Base-by-base conservation (phyloP, 2,888 invertebrate species). In the Argyra leucocephala region DNA sequence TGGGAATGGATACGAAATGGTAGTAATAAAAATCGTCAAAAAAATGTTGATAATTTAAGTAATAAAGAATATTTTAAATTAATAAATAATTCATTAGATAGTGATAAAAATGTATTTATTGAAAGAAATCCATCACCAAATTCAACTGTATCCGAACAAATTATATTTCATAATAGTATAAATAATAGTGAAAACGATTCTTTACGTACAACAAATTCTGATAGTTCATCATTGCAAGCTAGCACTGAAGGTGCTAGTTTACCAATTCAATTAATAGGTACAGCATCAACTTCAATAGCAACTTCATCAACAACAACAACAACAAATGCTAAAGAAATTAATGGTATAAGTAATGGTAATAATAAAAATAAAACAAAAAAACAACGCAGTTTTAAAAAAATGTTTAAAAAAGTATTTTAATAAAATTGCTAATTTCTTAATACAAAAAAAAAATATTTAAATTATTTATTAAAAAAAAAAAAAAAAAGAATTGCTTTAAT, bases 341-440 rank as follows among this genome's bases (percentile, higher is more conserved):
- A 63, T 61, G 64, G 66, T 22, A 67, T 70, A 62, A 70, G 69
- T 48, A 71, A 71, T 63, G 71, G 72, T 67, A 72, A 69, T 67
- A 75, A 75, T 68, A 72, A 71, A 71, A 72, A 72, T 65, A 72
- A 67, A 66, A 66, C 70, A 69, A 85, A 84, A 73, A 89, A 87
- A 76, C 83, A 81, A 73, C 86, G 86, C 74, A 84, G 87, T 73
- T 83, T 91, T 70, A 90, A 87, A 77, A 88, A 87, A 79, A 86
- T 91, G 76, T 84, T 90, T 75, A 89, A 86, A 73, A 90, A 89
- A 82, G 87, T 91, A 76, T 91, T 91, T 82, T 88, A 83, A 85
- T 61, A 18, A 57, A 65, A 60, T 48, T 48, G 48, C 18, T 48
- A 48, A 31, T 7, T 31, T 31, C 5, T 5, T 48, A 18, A 18